Evolutionary conservation across 2,113 vertebrate genomes (phyloP).

Genomic region (Lamprotornis superbus): DNA sequence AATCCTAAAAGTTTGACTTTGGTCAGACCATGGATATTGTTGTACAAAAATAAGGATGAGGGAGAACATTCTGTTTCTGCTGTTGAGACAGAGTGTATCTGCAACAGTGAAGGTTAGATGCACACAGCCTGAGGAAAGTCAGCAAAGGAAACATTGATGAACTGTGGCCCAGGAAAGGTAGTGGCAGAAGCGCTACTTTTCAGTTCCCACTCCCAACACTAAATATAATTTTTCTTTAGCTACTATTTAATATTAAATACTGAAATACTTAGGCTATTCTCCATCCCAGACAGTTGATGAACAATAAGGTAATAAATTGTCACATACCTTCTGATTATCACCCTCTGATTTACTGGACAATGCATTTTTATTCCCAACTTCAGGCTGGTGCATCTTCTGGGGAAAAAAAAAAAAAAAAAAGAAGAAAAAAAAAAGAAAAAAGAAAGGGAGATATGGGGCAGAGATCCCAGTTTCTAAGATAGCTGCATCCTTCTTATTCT

Average conservation of each 20-base stretch:
- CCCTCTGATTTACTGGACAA: background rate
- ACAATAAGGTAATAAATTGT: background rate
- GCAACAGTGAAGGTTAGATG: background rate
- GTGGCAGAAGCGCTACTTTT: background rate
- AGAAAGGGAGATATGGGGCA: rapidly evolving
- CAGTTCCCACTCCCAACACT: background rate
- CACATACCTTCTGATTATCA: background rate
- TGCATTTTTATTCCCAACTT: background rate
- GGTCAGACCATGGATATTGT: background rate
- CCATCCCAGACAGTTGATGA: background rate
- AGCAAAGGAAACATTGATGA: background rate
- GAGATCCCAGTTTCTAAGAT: background rate
- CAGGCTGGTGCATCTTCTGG: background rate
- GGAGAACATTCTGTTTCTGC: background rate
- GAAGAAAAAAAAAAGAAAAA: too few relatives aligned
- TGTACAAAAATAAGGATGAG: background rate
- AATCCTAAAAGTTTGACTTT: background rate
- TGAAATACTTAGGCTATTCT: background rate
- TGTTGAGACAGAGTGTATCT: background rate
- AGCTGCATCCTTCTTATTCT: background rate
- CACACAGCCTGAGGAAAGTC: background rate
- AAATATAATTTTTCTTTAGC: background rate
- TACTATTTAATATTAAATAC: background rate
- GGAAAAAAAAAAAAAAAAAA: background rate
- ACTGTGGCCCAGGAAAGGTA: background rate